Evolutionary conservation across 1,140 invertebrate genomes (phyloP).

Genomic region (Thrips palmi): DNA sequence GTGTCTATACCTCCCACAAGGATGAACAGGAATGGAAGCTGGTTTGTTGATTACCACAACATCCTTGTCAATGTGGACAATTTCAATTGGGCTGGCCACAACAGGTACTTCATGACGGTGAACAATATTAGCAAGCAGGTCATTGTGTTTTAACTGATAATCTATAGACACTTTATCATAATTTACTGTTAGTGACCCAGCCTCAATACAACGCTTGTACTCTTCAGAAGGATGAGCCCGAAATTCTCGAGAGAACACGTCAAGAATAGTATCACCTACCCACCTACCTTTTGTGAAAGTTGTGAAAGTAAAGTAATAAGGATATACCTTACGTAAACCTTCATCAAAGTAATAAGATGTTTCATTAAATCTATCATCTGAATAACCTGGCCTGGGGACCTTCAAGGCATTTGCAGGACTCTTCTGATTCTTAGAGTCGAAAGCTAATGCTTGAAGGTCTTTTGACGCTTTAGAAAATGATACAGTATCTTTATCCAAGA

Average conservation of each 20-base stretch:
- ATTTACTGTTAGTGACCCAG: slow-evolving; percentile 86
- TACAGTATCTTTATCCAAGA: neutral
- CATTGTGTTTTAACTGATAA: slow-evolving; percentile 85
- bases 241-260: slow-evolving; percentile 89
- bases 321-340: slow-evolving; percentile 95
- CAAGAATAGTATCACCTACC: slow-evolving; percentile 85
- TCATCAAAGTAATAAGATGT: slow-evolving; percentile 87
- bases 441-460: too few species aligned
- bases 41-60: slow-evolving; percentile 50
- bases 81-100: slow-evolving; percentile 25
- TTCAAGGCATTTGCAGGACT: slow-evolving; percentile 59
- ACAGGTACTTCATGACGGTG: slow-evolving; percentile 61
- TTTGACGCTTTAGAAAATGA: too few species aligned
- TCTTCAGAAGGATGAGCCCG: slow-evolving; percentile 79
- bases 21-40: slow-evolving; percentile 43
- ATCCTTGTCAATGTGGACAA: slow-evolving; percentile 36
- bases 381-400: slow-evolving; percentile 79
- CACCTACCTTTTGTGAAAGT: slow-evolving; percentile 95
- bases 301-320: slow-evolving; percentile 94
- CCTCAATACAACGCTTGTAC: slow-evolving; percentile 76
- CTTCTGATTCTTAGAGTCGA: too few species aligned
- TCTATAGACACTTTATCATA: slow-evolving; percentile 81
- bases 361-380: slow-evolving; percentile 81
- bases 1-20: slow-evolving; percentile 39
- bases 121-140: slow-evolving; percentile 82